A percentile compares a stretch with the other conserved stretches of the same genome.
These are phyloP conservation scores for Tenualosa thibaudeaui DNA, from an alignment of 2,797 vertebrate species.

Conservation along the genomic window DNA sequence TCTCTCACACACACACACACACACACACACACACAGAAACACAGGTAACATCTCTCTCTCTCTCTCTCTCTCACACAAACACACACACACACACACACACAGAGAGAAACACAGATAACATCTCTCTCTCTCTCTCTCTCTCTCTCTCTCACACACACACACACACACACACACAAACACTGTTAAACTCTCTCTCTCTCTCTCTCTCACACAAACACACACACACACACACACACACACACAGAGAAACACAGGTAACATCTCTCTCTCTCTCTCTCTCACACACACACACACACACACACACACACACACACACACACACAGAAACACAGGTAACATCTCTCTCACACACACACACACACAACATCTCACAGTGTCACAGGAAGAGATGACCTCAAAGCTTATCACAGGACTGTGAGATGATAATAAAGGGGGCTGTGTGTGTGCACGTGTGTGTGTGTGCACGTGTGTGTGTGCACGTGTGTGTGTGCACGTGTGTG, in stretches of 20 bases:
- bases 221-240: constrained; percentile 4
- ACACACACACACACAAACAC: constrained; percentile 14
- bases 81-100: constrained; percentile 4
- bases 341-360: background rate
- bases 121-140: background rate
- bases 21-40: background rate
- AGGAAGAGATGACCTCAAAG: too few species aligned
- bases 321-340: background rate
- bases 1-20: constrained; percentile 29
- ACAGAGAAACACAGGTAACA: background rate
- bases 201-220: background rate
- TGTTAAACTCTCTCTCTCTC: too few species aligned
- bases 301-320: constrained; percentile 5
- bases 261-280: background rate
- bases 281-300: constrained; percentile 8
- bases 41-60: too few species aligned
- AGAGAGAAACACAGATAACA: background rate
- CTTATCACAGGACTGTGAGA: too few species aligned
- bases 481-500: too few species aligned
- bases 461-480: too few species aligned
- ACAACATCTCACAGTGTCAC: too few species aligned
- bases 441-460: too few species aligned
- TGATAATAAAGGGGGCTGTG: too few species aligned
- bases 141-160: background rate
- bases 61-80: background rate